These are phyloP conservation scores for Megalurothrips usitatus DNA, from an alignment of 2,888 invertebrate genomes.

Conservation along the genomic window DNA sequence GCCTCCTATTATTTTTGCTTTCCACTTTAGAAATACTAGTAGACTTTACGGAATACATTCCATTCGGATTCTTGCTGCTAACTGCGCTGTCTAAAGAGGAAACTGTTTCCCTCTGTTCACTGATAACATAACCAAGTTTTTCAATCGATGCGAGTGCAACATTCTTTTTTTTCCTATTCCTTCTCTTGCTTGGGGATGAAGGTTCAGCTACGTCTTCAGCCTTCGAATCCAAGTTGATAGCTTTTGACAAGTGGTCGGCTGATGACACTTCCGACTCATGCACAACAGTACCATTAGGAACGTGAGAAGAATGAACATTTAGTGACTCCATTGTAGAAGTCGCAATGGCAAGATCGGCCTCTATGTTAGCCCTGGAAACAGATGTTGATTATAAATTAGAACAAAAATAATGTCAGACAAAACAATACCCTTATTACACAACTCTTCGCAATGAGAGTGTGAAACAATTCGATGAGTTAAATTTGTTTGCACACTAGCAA, in stretches of 20 bases:
- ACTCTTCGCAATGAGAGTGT: neutral
- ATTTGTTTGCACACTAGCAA: neutral
- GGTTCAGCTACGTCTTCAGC: neutral
- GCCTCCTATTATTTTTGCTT: neutral
- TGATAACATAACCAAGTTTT: neutral
- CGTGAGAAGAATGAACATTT: neutral
- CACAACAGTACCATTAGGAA: neutral
- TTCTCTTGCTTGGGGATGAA: neutral
- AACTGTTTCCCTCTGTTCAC: neutral
- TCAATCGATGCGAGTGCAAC: neutral
- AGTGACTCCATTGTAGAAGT: neutral
- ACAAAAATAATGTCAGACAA: neutral
- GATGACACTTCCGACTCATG: neutral
- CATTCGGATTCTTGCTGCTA: neutral
- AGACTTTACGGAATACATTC: neutral
- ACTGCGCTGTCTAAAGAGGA: neutral
- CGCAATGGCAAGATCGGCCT: neutral
- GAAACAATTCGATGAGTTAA: neutral
- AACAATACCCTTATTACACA: neutral
- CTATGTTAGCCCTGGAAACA: neutral
- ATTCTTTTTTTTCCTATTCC: neutral
- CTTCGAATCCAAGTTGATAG: neutral
- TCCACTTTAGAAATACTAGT: neutral
- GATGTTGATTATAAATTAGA: neutral
- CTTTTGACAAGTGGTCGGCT: neutral